Evolutionary conservation across 2,888 invertebrate species (phyloP).

Genomic region (Malthinus flaveolus): DNA sequence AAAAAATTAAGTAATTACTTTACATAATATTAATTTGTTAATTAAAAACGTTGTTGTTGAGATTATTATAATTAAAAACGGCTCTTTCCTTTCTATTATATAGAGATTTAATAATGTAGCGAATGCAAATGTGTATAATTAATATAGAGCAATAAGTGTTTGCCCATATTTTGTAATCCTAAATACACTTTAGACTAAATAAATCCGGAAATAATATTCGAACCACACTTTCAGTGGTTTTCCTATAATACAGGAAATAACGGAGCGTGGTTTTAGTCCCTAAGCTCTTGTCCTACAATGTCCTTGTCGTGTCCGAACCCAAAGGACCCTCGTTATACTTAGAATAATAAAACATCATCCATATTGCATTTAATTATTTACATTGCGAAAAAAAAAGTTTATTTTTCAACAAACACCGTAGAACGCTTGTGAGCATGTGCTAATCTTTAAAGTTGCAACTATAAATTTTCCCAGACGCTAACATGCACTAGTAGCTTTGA

Average conservation of each 20-base stretch:
- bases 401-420: not conserved
- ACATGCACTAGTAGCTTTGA: conserved; percentile 26
- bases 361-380: conserved; percentile 15
- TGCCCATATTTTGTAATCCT: conserved; percentile 23
- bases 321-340: conserved; percentile 30
- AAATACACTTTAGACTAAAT: conserved; percentile 29
- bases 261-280: conserved; percentile 29
- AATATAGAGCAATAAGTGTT: conserved; percentile 24
- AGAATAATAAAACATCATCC: conserved; percentile 32
- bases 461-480: conserved; percentile 20
- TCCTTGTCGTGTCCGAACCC: conserved; percentile 31
- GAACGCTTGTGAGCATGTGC: not conserved
- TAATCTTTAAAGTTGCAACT: conserved; percentile 4
- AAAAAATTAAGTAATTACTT: no score
- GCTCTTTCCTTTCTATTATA: not conserved
- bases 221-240: conserved; percentile 31
- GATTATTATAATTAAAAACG: no score
- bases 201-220: conserved; percentile 37
- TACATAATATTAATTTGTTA: no score
- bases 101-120: conserved; percentile 1
- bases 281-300: conserved; percentile 34
- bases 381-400: not conserved
- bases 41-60: no score
- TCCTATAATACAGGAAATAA: conserved; percentile 29
- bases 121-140: conserved; percentile 17